phyloP scores from a whole-genome alignment of 2,797 vertebrate genomes.

The Capromys pilorides region DNA sequence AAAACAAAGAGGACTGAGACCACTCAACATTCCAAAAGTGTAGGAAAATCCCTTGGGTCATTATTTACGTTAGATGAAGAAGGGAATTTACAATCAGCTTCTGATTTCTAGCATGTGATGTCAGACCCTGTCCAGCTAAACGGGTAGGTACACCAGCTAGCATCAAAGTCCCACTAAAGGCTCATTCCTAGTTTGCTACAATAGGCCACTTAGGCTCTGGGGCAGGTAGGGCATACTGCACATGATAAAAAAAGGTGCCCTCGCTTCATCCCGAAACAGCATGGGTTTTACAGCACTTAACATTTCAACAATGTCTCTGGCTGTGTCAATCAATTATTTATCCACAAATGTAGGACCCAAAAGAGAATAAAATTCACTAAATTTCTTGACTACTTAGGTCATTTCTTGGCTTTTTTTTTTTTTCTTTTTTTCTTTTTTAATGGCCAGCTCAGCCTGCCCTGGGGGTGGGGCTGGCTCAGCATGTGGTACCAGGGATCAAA shows the following conservation, averaged over 20 bases:
- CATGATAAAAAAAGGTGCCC: constrained; percentile 5
- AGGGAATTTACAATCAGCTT: background rate
- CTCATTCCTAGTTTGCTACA: constrained; percentile 80
- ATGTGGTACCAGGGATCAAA: no score
- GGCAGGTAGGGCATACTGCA: constrained; percentile 82
- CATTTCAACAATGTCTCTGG: background rate
- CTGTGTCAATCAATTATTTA: background rate
- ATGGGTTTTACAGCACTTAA: background rate
- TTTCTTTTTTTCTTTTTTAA: no score
- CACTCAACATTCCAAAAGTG: constrained; percentile 42
- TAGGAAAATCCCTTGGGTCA: constrained; percentile 40
- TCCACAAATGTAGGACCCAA: background rate
- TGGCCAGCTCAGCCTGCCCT: no score
- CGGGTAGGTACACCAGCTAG: constrained; percentile 82
- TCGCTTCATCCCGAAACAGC: constrained; percentile 18
- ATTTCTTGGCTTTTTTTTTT: background rate
- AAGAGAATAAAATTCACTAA: background rate
- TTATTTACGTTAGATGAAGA: constrained; percentile 33
- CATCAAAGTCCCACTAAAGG: constrained; percentile 82
- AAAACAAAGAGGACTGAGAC: constrained; percentile 37
- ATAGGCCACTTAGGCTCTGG: constrained; percentile 81
- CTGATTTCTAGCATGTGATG: constrained; percentile 80
- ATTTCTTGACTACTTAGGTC: background rate
- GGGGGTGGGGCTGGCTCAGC: no score
- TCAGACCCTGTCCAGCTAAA: constrained; percentile 80